phyloP scores from a whole-genome alignment of 2,888 invertebrate genomes.

The Itoplectis maculator region DNA sequence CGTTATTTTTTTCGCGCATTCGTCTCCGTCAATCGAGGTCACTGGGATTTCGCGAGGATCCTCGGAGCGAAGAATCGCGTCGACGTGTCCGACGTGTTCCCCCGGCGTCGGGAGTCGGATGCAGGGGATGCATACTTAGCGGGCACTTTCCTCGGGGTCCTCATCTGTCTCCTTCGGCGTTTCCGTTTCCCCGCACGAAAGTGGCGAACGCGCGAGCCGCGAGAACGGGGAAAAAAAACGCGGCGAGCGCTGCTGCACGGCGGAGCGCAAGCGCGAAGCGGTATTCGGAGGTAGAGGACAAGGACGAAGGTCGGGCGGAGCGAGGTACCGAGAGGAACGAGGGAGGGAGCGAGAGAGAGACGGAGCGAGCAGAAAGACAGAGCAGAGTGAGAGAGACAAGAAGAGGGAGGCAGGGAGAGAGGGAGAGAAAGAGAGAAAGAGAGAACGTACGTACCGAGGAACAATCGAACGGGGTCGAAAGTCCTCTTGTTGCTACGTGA shows the following conservation, averaged over 20 bases:
- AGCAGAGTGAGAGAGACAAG: conserved; percentile 53
- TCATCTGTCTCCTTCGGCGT: neutral
- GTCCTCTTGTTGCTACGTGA: conserved; percentile 78
- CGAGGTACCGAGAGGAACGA: conserved; percentile 59
- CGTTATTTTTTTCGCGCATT: too few relatives aligned
- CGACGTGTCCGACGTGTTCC: too few relatives aligned
- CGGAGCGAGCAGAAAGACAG: conserved; percentile 45
- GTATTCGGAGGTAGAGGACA: conserved; percentile 51
- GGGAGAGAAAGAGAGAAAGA: conserved; percentile 29
- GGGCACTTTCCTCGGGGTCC: too few relatives aligned
- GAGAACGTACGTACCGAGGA: conserved; percentile 73
- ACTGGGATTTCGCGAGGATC: too few relatives aligned
- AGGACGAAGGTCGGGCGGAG: conserved; percentile 46
- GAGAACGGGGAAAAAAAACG: conserved; percentile 27
- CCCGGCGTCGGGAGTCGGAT: too few relatives aligned
- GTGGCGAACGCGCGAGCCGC: neutral
- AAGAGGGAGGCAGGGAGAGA: conserved; percentile 47
- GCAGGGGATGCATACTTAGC: too few relatives aligned
- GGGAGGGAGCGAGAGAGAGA: conserved; percentile 51
- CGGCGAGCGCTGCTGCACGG: neutral
- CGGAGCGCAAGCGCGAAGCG: conserved; percentile 54
- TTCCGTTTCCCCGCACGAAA: neutral
- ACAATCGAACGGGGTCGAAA: conserved; percentile 80
- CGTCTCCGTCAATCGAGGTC: too few relatives aligned
- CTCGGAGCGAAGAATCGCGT: too few relatives aligned